These are phyloP conservation scores for Sebastiscus tertius DNA, from an alignment of 2,797 vertebrate species.

Conservation along the genomic window DNA sequence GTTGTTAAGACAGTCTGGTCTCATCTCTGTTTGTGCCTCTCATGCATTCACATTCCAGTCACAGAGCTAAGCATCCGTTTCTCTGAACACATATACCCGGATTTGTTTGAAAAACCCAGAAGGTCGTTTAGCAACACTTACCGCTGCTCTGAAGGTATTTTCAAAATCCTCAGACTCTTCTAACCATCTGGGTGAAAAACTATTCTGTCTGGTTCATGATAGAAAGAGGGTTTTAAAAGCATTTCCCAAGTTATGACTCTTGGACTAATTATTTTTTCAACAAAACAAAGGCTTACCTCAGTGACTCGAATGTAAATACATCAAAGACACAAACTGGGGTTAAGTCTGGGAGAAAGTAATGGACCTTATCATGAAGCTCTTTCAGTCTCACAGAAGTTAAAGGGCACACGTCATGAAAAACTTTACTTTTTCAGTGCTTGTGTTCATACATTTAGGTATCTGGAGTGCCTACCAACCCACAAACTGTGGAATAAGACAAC, in stretches of 20 bases:
- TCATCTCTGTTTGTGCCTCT: neutral
- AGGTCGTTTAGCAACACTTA: neutral
- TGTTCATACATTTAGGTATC: no score
- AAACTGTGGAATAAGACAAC: no score
- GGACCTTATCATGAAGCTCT: neutral
- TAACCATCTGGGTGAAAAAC: conserved; percentile 7
- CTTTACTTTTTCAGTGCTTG: no score
- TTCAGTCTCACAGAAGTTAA: neutral
- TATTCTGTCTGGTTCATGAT: neutral
- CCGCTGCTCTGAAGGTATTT: neutral
- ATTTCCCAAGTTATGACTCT: neutral
- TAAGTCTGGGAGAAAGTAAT: neutral
- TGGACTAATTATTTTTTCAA: neutral
- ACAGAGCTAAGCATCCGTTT: neutral
- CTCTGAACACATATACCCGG: neutral
- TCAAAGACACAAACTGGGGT: no score
- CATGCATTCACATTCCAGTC: neutral
- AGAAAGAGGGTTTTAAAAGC: neutral
- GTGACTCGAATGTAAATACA: neutral
- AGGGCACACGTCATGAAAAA: neutral
- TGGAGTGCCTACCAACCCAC: fast-evolving
- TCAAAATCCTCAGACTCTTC: conserved; percentile 11
- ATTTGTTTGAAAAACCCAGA: conserved; percentile 1
- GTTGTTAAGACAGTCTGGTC: neutral
- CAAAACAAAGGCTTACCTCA: neutral